These are phyloP conservation scores for Esperia sulphurella DNA, from an alignment of 2,888 invertebrate genomes.

Conservation along the genomic window DNA sequence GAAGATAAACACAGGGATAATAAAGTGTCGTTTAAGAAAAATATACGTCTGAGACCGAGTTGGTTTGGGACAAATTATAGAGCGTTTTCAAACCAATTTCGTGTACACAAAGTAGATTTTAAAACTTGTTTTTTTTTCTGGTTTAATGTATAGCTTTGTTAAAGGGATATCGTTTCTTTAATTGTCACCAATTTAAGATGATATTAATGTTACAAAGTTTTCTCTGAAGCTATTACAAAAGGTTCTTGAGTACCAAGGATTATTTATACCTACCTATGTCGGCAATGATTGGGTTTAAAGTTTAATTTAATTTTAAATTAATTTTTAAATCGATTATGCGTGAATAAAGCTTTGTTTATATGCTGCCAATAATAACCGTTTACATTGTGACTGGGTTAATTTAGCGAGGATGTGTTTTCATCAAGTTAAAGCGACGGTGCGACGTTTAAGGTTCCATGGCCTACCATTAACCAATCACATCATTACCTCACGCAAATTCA, in stretches of 20 bases:
- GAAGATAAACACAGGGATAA: slow-evolving; percentile 67
- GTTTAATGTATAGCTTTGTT: slow-evolving; percentile 17
- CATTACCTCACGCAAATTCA: slow-evolving; percentile 23
- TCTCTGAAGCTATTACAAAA: slow-evolving; percentile 14
- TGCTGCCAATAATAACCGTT: slow-evolving; percentile 9
- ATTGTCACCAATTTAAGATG: slow-evolving; percentile 21
- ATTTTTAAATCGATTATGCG: slow-evolving; percentile 18
- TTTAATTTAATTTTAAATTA: slow-evolving; percentile 22
- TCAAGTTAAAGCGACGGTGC: slow-evolving; percentile 18
- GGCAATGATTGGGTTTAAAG: slow-evolving; percentile 2
- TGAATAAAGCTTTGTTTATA: slow-evolving; percentile 12
- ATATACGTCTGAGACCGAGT: slow-evolving; percentile 50
- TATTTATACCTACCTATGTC: background rate
- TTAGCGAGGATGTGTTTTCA: slow-evolving; percentile 23
- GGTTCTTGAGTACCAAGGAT: too few relatives aligned
- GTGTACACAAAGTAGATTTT: slow-evolving; percentile 29
- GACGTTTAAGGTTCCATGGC: slow-evolving; percentile 3
- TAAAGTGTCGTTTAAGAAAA: slow-evolving; percentile 78
- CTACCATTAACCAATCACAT: slow-evolving; percentile 27
- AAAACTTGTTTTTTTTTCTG: slow-evolving; percentile 27
- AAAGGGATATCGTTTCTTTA: slow-evolving; percentile 25
- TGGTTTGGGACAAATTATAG: slow-evolving; percentile 42
- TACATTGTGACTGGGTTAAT: slow-evolving; percentile 34
- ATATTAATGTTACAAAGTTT: slow-evolving; percentile 7
- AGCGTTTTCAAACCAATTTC: slow-evolving; percentile 42